These are phyloP conservation scores for Pimephales promelas DNA, from an alignment of 2,113 vertebrate genomes.

Conservation along the genomic window DNA sequence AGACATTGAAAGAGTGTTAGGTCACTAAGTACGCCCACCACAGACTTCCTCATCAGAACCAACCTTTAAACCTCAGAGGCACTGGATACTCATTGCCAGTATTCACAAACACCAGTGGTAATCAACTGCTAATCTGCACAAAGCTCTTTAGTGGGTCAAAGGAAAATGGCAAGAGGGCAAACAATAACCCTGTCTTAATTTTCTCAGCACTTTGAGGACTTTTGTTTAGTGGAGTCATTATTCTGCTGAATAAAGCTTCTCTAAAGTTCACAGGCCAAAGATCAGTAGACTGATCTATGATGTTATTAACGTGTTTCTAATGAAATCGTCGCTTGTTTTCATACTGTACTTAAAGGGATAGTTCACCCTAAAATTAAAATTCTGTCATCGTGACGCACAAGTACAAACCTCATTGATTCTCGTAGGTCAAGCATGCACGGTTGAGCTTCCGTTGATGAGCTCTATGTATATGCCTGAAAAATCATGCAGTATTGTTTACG, in stretches of 20 bases:
- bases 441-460: not conserved
- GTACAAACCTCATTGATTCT: not conserved
- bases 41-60: conserved; percentile 22
- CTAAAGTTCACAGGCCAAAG: not conserved
- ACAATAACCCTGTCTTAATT: conserved; percentile 8
- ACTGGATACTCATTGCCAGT: conserved; percentile 7
- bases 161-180: conserved; percentile 27
- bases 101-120: conserved; percentile 42
- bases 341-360: not conserved
- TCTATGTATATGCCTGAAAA: not conserved
- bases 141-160: conserved; percentile 23
- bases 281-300: not conserved
- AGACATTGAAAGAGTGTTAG: not conserved
- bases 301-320: not conserved
- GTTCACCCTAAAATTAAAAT: not conserved
- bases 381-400: not conserved
- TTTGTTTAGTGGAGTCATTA: conserved; percentile 4
- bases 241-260: not conserved
- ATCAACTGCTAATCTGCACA: conserved; percentile 23
- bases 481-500: too few species aligned
- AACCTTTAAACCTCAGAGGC: conserved; percentile 6
- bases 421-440: not conserved
- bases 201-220: conserved; percentile 17
- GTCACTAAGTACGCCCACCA: conserved; percentile 36
- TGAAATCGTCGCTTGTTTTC: not conserved